A percentile compares a stretch with the other conserved stretches of the same genome.
Conservation (phyloP, 2,113 vertebrate genomes). For the Pelvicachromis taeniatus region DNA sequence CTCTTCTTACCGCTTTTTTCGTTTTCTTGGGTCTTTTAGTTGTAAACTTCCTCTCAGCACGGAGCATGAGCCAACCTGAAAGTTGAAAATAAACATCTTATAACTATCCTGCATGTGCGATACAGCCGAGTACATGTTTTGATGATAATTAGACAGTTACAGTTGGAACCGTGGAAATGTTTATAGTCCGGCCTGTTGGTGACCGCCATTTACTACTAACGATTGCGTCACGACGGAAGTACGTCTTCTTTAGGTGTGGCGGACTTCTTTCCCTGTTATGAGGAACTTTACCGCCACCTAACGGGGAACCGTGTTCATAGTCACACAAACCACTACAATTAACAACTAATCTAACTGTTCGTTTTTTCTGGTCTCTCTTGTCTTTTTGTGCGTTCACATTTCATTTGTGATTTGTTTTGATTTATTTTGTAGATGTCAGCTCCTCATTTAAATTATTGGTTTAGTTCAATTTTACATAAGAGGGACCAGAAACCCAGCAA, state of each 20-base stretch:
- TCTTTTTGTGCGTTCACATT: neutral
- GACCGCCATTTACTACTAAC: constrained; percentile 65
- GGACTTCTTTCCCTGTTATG: neutral
- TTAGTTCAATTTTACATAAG: neutral
- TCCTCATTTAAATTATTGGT: neutral
- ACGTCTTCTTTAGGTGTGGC: constrained; percentile 40
- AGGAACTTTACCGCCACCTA: neutral
- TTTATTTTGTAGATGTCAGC: neutral
- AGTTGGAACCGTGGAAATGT: constrained; percentile 59
- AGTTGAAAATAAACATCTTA: constrained; percentile 73
- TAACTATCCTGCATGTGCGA: constrained; percentile 50
- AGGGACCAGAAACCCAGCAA: neutral
- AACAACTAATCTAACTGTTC: neutral
- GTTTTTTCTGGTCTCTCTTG: neutral
- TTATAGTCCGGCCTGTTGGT: constrained; percentile 61
- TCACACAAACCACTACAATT: neutral
- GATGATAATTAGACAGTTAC: constrained; percentile 71
- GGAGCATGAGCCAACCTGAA: constrained; percentile 61
- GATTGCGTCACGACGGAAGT: constrained; percentile 23
- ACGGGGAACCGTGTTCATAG: neutral
- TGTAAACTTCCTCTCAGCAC: constrained; percentile 9
- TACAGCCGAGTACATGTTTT: constrained; percentile 64
- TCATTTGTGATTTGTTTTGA: neutral
- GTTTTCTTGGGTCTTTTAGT: constrained; percentile 13
- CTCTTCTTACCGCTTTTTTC: constrained; percentile 35